phyloP scores from a whole-genome alignment of 2,797 vertebrate species.

The Syncerus caffer region DNA sequence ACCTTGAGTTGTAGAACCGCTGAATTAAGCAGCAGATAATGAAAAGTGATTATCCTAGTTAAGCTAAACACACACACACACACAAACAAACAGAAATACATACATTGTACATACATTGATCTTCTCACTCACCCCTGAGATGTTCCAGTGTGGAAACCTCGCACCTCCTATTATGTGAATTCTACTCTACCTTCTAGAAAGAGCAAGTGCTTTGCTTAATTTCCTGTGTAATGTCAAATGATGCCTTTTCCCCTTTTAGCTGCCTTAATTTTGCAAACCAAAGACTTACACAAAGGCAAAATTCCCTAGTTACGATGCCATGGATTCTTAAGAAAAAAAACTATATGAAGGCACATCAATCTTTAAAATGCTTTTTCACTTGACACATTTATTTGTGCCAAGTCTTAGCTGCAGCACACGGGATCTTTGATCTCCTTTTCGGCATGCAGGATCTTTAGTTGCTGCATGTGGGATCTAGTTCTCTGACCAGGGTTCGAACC shows the following conservation, averaged over 20 bases:
- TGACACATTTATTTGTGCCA: neutral
- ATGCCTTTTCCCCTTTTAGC: neutral
- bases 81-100: no score
- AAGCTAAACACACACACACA: neutral
- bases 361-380: neutral
- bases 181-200: neutral
- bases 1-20: neutral
- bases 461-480: neutral
- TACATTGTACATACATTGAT: neutral
- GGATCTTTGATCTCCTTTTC: neutral
- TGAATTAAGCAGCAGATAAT: slow-evolving; percentile 21
- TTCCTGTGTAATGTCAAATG: neutral
- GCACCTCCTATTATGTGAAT: neutral
- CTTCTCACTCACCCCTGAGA: neutral
- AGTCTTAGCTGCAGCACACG: neutral
- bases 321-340: neutral
- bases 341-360: neutral
- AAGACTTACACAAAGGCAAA: neutral
- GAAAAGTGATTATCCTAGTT: slow-evolving; percentile 3
- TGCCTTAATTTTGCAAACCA: neutral
- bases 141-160: neutral
- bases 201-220: neutral
- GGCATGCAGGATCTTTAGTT: neutral
- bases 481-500: neutral
- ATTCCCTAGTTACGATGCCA: neutral